Conservation (phyloP, 2,888 invertebrate species). For the Tanypteryx hageni region DNA sequence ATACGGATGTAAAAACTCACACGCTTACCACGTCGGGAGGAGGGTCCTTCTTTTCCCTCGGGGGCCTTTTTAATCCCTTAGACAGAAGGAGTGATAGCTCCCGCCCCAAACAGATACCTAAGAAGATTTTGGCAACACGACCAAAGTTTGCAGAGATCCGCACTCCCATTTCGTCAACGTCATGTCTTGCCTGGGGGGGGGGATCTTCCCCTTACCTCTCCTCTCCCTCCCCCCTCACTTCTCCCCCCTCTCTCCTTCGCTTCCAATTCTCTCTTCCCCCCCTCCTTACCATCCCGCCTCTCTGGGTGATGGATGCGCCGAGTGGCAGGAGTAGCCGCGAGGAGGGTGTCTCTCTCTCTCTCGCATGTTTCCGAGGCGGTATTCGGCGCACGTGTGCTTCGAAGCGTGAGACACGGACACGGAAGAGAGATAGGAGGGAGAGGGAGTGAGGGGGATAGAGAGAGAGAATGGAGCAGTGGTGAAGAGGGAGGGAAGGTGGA, state of each 20-base stretch:
- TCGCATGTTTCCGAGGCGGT: slow-evolving; percentile 23
- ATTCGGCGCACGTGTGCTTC: slow-evolving; percentile 46
- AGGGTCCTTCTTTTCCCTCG: no score
- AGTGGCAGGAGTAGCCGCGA: slow-evolving; percentile 26
- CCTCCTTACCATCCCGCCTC: no score
- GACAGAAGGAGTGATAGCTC: no score
- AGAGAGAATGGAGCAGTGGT: neutral
- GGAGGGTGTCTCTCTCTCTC: slow-evolving; percentile 23
- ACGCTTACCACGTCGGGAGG: no score
- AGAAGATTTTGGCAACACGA: no score
- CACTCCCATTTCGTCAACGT: no score
- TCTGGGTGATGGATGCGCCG: slow-evolving; percentile 31
- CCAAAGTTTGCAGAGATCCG: no score
- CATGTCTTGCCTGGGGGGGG: no score
- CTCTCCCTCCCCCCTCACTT: neutral
- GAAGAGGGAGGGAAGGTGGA: slow-evolving; percentile 20
- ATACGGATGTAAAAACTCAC: no score
- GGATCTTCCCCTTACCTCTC: neutral
- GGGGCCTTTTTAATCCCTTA: no score
- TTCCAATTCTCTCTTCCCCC: slow-evolving; percentile 21
- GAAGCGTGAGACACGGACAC: neutral
- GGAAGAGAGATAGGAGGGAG: slow-evolving; percentile 21
- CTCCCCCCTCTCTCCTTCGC: neutral
- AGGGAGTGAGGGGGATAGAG: neutral
- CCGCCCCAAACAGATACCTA: no score